Evolutionary conservation across 2,888 invertebrate species (phyloP), one percentile per base, ranked within the genome.

Genomic region (Lasioglossum zephyrum): DNA sequence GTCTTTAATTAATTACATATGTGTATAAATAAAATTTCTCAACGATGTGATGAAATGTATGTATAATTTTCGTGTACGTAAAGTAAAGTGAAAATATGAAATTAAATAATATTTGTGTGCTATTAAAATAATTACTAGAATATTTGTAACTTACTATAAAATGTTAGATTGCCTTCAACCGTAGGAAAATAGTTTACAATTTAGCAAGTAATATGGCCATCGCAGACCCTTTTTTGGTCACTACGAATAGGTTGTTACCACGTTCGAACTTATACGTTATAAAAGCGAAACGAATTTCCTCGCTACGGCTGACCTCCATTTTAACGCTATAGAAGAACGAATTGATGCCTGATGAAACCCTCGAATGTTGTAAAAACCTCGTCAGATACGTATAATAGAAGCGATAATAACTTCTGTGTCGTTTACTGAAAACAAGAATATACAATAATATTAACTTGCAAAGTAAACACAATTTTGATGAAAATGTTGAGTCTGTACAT

Each of bases 281-380:
- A 69, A 39, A 69, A 69, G 69, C 39, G 18, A 69, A 36, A 39
- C 69, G 36, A 69, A 36, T 69, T 69, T 69, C 39, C 69, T 5
- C 39, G 22, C 69, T 22, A 39, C 69, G 9, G 39, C 18, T 22
- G 22, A 69, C 69, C 69, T 69, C 39, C 39, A 69, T 39, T 69
- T 69, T 36, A 69, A 39, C 22, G 22, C 69, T 69, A 39, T 69
- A 69, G 69, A 69, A 9, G 69, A 69, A 39, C 22, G 22, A 69
- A 69, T 69, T 22, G 69, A 39, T 69, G 39, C 9, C 31, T 39
- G 69, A 39, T 69, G 39, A 39, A 66, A 66, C 36, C 36, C 63
- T 63, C 63, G 69, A 36, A 69, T 36, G 36, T 69, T 36, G 69
- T 39, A 39, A 69, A 69, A 69, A 69, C 36, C 69, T 69, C 63